These are phyloP conservation scores for Aethes cnicana DNA, from an alignment of 2,888 invertebrate genomes.

Conservation along the genomic window DNA sequence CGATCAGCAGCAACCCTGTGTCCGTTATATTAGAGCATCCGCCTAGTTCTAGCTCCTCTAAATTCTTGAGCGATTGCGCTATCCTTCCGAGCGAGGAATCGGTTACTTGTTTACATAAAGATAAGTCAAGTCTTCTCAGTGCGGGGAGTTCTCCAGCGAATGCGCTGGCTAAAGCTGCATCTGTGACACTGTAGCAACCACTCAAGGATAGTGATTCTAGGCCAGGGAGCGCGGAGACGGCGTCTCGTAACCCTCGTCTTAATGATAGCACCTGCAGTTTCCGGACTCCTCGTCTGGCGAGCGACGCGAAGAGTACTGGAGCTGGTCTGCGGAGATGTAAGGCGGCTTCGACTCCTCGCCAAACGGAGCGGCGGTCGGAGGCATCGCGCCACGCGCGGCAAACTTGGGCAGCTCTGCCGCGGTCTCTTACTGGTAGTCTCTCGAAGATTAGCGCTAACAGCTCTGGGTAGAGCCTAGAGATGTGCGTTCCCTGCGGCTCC, in stretches of 20 bases:
- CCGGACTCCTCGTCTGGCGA: slow-evolving; percentile 93
- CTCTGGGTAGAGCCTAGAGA: slow-evolving; percentile 95
- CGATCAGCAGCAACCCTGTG: slow-evolving; percentile 91
- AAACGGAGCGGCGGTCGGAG: slow-evolving; percentile 94
- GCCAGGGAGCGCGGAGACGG: slow-evolving; percentile 92
- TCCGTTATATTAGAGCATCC: slow-evolving; percentile 96
- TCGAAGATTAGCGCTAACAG: slow-evolving; percentile 95
- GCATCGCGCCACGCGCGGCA: slow-evolving; percentile 95
- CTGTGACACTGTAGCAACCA: slow-evolving; percentile 96
- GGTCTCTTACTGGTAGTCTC: slow-evolving; percentile 92
- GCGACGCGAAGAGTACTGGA: slow-evolving; percentile 91
- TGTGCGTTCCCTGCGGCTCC: slow-evolving; percentile 85
- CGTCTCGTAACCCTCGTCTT: slow-evolving; percentile 90
- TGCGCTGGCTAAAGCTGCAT: slow-evolving; percentile 91
- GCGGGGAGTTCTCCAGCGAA: slow-evolving; percentile 89
- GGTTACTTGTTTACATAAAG: slow-evolving; percentile 97
- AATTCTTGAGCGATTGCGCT: slow-evolving; percentile 91
- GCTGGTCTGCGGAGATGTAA: slow-evolving; percentile 92
- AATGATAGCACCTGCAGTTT: slow-evolving; percentile 94
- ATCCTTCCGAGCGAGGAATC: slow-evolving; percentile 93
- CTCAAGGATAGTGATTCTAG: slow-evolving; percentile 94
- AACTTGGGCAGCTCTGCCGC: slow-evolving; percentile 95
- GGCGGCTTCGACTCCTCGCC: slow-evolving; percentile 96
- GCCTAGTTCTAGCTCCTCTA: slow-evolving; percentile 93
- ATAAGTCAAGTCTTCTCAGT: slow-evolving; percentile 91